Percentiles rank a stretch among this genome's conserved stretches.
phyloP scores from a whole-genome alignment of 2,888 invertebrate genomes.

The Mylabris sibirica region DNA sequence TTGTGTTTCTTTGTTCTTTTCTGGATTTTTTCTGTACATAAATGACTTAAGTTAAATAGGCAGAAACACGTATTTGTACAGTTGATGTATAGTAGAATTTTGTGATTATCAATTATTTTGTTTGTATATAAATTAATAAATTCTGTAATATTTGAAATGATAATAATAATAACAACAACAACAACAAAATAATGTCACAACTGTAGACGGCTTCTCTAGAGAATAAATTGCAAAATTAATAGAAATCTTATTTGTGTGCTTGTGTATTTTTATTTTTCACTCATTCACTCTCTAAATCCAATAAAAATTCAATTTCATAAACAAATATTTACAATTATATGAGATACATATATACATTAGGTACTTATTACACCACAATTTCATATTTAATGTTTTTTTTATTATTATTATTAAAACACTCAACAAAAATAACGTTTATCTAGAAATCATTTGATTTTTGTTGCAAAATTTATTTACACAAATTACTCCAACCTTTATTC shows the following conservation, averaged over 20 bases:
- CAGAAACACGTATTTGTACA: slow-evolving; percentile 2
- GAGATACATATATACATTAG: too few relatives aligned
- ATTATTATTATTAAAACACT: too few relatives aligned
- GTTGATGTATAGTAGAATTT: slow-evolving; percentile 6
- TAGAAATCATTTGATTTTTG: too few relatives aligned
- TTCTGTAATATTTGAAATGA: neutral
- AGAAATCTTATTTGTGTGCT: neutral
- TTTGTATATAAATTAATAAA: slow-evolving; percentile 28
- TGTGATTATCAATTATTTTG: slow-evolving; percentile 7
- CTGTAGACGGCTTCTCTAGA: slow-evolving; percentile 3
- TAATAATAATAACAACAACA: neutral
- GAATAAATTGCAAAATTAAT: slow-evolving; percentile 9
- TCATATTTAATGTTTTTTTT: neutral
- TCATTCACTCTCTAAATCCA: neutral
- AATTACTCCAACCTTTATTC: too few relatives aligned
- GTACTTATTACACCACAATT: neutral
- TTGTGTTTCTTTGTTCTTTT: slow-evolving; percentile 1
- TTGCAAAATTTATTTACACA: too few relatives aligned
- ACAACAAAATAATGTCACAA: slow-evolving; percentile 3
- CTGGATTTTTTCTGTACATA: slow-evolving; percentile 12
- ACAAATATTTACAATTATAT: neutral
- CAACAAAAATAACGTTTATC: too few relatives aligned
- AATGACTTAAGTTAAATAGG: neutral
- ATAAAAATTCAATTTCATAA: neutral
- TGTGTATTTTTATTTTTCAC: neutral